Evolutionary conservation across 1,140 invertebrate species (phyloP).

Genomic region (Rhyzopertha dominica): DNA sequence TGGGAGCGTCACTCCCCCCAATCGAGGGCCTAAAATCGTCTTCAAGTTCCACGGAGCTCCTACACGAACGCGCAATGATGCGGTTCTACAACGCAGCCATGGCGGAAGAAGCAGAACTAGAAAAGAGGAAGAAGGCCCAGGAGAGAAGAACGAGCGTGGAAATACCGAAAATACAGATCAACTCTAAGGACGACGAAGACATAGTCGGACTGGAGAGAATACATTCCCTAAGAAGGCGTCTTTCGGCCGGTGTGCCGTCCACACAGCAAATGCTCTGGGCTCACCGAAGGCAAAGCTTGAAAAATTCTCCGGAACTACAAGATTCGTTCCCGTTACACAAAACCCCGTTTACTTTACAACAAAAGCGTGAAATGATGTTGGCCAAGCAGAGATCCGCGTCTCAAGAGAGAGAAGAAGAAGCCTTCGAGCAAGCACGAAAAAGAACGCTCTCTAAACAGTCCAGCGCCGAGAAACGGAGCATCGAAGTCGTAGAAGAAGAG

Average conservation of each 20-base stretch:
- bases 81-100: slow-evolving; percentile 70
- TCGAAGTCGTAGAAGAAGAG: slow-evolving; percentile 33
- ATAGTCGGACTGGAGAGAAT: slow-evolving; percentile 31
- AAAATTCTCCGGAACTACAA: slow-evolving; percentile 33
- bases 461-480: slow-evolving; percentile 27
- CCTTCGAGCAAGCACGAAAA: slow-evolving; percentile 29
- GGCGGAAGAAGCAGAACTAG: slow-evolving; percentile 60
- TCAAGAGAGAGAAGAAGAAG: slow-evolving; percentile 38
- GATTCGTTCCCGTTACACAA: slow-evolving; percentile 19
- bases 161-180: slow-evolving; percentile 44
- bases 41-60: slow-evolving; percentile 73
- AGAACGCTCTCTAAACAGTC: slow-evolving; percentile 20
- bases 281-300: slow-evolving; percentile 40
- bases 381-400: slow-evolving; percentile 31
- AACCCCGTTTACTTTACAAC: slow-evolving; percentile 14
- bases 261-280: slow-evolving; percentile 32
- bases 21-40: slow-evolving; percentile 58
- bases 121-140: slow-evolving; percentile 27
- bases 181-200: slow-evolving; percentile 29
- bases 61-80: slow-evolving; percentile 74
- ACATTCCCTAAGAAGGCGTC: slow-evolving; percentile 31
- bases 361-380: slow-evolving; percentile 22
- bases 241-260: slow-evolving; percentile 28
- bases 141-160: slow-evolving; percentile 19
- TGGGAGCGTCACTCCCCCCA: slow-evolving; percentile 51